Evolutionary conservation across 2,797 vertebrate genomes (phyloP), one percentile per base, ranked within the genome.

Genomic region (Knipowitschia caucasica): DNA sequence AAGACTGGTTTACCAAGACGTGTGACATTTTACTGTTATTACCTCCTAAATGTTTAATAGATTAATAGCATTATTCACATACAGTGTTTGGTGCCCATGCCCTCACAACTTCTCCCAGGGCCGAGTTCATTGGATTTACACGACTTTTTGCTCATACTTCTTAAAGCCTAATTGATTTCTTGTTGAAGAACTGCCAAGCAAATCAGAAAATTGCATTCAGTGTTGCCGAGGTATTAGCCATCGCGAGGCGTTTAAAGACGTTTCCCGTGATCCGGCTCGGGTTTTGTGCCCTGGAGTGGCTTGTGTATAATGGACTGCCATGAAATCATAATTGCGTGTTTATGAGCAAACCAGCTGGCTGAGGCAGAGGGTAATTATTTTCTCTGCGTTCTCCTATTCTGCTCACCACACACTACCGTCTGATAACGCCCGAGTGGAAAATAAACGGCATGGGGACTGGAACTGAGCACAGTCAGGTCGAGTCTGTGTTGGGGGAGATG

Each of bases 101-200:
- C 18, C 46, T 44, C 50, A 10, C 27, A 45, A 29, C 46, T 23
- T 53, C 34, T 44, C 20, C 63, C 59, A 49, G 34, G 62, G 59
- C 66, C 56, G 27, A 49, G 11, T 50, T 43, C 57, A 89, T 88
- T 90, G 89, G 89, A 90, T 90, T 88, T 88, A 90, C 91, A 89
- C 85, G 90, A 91, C 90, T 91, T 91, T 47, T 84, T 54, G 76
- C 86, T 92, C 54, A 69, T 91, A 90, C 90, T 77, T 78, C 71
- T 77, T 89, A 92, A 92, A 92, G 87, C 88, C 88, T 94, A 94
- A 94, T 95, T 94, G 93, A 94, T 95, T 94, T 92, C 57, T 71
- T 92, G 92, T 93, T 94, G 91, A 93, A 89, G 90, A 92, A 90
- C 90, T 89, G 92, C 88, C 91, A 92, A 92, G 86, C 88, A 93